Base-by-base conservation (phyloP, 2,888 invertebrate species). In the Proisotoma minuta region DNA sequence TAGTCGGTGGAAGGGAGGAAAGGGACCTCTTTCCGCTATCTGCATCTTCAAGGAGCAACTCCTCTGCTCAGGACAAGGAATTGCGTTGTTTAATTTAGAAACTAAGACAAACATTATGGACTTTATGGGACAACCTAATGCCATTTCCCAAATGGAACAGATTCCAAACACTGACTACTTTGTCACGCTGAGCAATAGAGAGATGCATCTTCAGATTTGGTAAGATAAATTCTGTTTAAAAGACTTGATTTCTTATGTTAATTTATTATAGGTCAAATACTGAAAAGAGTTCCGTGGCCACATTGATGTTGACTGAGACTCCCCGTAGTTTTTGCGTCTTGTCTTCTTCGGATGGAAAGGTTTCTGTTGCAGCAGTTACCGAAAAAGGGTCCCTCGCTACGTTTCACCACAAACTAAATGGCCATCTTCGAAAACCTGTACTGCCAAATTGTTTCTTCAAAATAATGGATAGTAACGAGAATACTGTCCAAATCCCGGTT, bases 371-470 rank as follows among this genome's bases (percentile, higher is more conserved):
- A 47, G 84, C 84, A 0, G 82, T 85, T 0, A 89, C 90, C 0
- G 82, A 86, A 71, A 87, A 85, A 75, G 94, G 94, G 0, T 84
- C 86, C 4, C 83, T 89, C 40, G 87, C 91, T 77, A 80, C 89
- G 59, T 94, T 89, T 77, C 83, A 85, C 56, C 87, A 88, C 74
- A 84, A 84, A 69, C 79, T 89, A 39, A 91, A 90, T 78, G 89
- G 88, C 83, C 87, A 77, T 79, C 81, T 74, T 1, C 69, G 66
- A 26, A 87, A 86, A 75, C 85, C 86, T 1, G 70, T 86, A 0
- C 86, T 85, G 77, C 85, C 87, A 3, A 81, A 79, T 72, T 78
- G 84, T 10, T 85, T 83, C 15, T 76, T 87, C 18, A 81, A 83
- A 76, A 81, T 87, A 18, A 83, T 82, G 0, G 84, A 86, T 71